These are phyloP conservation scores for Pandemis corylana DNA, from an alignment of 2,888 invertebrate genomes.

Conservation along the genomic window DNA sequence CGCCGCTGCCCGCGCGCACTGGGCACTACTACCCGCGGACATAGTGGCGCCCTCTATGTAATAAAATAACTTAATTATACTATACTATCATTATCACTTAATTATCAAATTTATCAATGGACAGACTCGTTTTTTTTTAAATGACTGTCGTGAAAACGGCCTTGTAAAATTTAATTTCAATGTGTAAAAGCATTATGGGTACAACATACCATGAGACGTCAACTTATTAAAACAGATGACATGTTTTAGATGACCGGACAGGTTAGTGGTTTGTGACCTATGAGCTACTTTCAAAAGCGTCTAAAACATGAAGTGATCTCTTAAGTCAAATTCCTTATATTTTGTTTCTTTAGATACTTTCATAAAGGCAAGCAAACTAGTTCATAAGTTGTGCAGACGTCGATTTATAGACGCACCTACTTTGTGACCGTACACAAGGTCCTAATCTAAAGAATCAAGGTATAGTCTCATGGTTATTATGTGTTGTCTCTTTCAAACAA, in stretches of 20 bases:
- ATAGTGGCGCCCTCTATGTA: constrained; percentile 57
- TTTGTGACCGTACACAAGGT: too few relatives aligned
- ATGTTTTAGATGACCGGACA: too few relatives aligned
- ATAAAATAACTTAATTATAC: constrained; percentile 31
- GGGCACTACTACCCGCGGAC: constrained; percentile 79
- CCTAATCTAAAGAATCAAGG: too few relatives aligned
- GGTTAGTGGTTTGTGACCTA: too few relatives aligned
- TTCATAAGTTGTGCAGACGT: too few relatives aligned
- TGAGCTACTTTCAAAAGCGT: too few relatives aligned
- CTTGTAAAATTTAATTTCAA: background rate
- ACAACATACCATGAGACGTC: background rate
- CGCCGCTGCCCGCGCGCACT: constrained; percentile 79
- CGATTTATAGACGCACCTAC: too few relatives aligned
- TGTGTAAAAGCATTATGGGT: background rate
- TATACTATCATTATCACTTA: constrained; percentile 30
- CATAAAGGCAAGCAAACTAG: background rate
- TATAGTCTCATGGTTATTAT: too few relatives aligned
- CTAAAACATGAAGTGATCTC: too few relatives aligned
- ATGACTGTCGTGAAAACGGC: background rate
- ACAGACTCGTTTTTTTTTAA: constrained; percentile 2
- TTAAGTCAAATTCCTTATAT: background rate
- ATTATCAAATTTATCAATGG: constrained; percentile 4
- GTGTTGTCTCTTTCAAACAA: too few relatives aligned
- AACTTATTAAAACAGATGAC: too few relatives aligned
- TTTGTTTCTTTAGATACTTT: background rate